These are phyloP conservation scores for Spea multiplicata DNA, from an alignment of 2,113 vertebrate species.

Conservation along the genomic window DNA sequence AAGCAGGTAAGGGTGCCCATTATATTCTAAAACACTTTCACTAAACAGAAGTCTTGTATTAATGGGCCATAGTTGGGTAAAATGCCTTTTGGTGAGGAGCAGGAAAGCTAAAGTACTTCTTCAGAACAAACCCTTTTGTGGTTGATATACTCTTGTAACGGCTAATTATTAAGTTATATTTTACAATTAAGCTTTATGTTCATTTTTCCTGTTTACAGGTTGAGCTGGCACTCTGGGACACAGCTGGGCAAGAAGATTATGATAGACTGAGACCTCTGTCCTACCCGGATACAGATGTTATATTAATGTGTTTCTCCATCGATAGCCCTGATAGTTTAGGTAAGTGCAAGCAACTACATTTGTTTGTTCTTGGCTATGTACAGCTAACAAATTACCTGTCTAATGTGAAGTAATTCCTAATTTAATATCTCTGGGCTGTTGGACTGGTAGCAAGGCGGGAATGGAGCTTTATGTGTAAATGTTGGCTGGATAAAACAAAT, in stretches of 20 bases:
- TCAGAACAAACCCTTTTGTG: neutral
- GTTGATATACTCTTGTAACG: neutral
- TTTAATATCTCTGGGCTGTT: too few relatives aligned
- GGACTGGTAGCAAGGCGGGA: too few relatives aligned
- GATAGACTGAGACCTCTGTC: constrained; percentile 95
- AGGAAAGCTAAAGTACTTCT: too few relatives aligned
- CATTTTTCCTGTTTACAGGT: constrained; percentile 69
- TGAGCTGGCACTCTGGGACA: constrained; percentile 97
- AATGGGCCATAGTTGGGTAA: neutral
- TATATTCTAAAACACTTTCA: too few relatives aligned
- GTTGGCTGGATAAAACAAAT: too few relatives aligned
- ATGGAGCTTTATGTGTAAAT: too few relatives aligned
- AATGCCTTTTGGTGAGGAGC: neutral
- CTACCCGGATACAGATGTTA: constrained; percentile 97
- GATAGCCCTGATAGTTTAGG: constrained; percentile 99
- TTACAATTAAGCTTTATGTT: constrained; percentile 12
- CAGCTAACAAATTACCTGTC: too few relatives aligned
- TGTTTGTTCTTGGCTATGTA: too few relatives aligned
- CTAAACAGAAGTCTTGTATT: too few relatives aligned
- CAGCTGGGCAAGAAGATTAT: constrained; percentile 97
- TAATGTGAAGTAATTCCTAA: too few relatives aligned
- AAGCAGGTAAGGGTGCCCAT: constrained; percentile 80
- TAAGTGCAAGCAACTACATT: constrained; percentile 58
- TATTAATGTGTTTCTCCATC: constrained; percentile 99
- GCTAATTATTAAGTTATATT: neutral